Conservation (phyloP, 2,888 invertebrate genomes). For the Ligdia adustata region DNA sequence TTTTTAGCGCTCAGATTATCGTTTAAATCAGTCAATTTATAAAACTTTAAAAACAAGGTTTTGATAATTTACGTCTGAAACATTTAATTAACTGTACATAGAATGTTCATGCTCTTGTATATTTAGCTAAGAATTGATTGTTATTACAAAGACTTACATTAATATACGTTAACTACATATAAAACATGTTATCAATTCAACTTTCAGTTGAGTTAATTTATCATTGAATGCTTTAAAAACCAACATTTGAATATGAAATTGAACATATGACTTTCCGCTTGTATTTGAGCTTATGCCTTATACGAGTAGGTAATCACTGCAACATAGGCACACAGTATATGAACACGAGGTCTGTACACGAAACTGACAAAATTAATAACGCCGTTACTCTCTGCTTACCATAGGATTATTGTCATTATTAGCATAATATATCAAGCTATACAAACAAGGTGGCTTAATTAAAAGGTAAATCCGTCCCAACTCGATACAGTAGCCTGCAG, state of each 20-base stretch:
- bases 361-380: constrained; percentile 36
- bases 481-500: constrained; percentile 10
- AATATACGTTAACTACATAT: too few relatives aligned
- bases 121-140: background rate
- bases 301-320: too few relatives aligned
- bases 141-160: too few relatives aligned
- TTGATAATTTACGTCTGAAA: constrained; percentile 7
- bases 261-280: too few relatives aligned
- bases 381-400: constrained; percentile 27
- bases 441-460: constrained; percentile 50
- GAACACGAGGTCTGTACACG: background rate
- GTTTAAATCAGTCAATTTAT: too few relatives aligned
- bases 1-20: too few relatives aligned
- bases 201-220: too few relatives aligned
- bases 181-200: too few relatives aligned
- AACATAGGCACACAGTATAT: too few relatives aligned
- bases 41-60: constrained; percentile 2
- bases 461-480: constrained; percentile 43
- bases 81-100: constrained; percentile 11
- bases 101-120: background rate
- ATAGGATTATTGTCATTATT: constrained; percentile 42
- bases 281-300: too few relatives aligned
- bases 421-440: constrained; percentile 45
- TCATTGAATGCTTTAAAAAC: too few relatives aligned
- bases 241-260: too few relatives aligned